A percentile compares a stretch with the other conserved stretches of the same genome.
These are phyloP conservation scores for Gorsachius magnificus DNA, from an alignment of 2,797 vertebrate species.

Conservation along the genomic window DNA sequence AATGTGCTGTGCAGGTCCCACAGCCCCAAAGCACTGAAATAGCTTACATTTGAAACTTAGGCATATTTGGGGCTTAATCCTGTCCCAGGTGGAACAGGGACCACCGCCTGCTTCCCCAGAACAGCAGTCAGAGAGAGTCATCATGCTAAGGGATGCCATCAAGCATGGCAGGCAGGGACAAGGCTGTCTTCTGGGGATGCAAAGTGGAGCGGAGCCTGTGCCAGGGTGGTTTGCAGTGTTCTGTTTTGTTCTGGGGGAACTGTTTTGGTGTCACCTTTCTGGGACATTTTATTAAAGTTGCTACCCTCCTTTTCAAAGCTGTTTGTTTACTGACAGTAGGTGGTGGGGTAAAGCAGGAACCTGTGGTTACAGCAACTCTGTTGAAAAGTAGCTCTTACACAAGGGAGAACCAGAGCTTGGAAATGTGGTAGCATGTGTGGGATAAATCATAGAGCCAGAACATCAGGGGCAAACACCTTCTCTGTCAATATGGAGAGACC, in stretches of 20 bases:
- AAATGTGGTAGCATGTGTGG: rapidly evolving
- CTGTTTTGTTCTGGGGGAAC: not conserved
- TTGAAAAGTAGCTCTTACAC: not conserved
- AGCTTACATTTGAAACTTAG: rapidly evolving
- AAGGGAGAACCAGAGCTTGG: not conserved
- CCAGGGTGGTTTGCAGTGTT: not conserved
- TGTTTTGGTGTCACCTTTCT: too few species aligned
- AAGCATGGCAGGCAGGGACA: rapidly evolving
- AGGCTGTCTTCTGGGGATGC: not conserved
- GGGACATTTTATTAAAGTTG: not conserved
- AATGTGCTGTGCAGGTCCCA: not conserved
- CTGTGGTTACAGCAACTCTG: not conserved
- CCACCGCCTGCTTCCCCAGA: not conserved
- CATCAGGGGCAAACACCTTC: not conserved
- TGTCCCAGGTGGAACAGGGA: not conserved
- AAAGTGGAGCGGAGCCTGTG: rapidly evolving
- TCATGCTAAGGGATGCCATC: not conserved
- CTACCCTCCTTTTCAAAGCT: not conserved
- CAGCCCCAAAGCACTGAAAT: not conserved
- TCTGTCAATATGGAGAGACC: not conserved
- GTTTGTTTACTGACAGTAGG: not conserved
- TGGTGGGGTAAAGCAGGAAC: not conserved
- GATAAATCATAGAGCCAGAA: not conserved
- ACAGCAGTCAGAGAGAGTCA: not conserved
- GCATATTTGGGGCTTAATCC: not conserved